These are phyloP conservation scores for Leuctra nigra DNA, from an alignment of 2,888 invertebrate species.

Conservation along the genomic window DNA sequence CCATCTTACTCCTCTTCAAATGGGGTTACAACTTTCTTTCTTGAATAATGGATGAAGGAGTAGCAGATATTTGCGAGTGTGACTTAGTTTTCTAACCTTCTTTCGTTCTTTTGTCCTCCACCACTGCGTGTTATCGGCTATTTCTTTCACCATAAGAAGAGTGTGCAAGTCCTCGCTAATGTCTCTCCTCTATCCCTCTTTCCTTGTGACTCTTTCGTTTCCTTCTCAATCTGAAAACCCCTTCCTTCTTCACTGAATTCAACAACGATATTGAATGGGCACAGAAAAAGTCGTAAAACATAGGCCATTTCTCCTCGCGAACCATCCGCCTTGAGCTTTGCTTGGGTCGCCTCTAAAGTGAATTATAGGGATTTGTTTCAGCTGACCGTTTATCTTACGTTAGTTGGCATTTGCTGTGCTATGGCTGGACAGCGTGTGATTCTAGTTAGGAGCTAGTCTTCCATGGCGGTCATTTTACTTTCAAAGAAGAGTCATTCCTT, in stretches of 20 bases:
- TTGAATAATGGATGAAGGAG: not conserved
- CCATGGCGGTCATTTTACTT: too few species aligned
- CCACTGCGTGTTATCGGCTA: not conserved
- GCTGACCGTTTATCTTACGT: conserved; percentile 3
- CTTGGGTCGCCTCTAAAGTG: not conserved
- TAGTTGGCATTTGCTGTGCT: not conserved
- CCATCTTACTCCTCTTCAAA: not conserved
- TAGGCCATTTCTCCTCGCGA: not conserved
- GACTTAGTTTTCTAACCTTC: not conserved
- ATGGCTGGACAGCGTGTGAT: not conserved
- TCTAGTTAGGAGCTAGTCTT: not conserved
- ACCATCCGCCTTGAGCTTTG: not conserved
- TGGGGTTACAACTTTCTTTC: not conserved
- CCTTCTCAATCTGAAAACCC: not conserved
- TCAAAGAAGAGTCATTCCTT: too few species aligned
- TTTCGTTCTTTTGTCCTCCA: not conserved
- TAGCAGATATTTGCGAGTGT: not conserved
- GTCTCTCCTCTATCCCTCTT: not conserved
- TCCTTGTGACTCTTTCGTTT: not conserved
- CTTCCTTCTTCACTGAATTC: not conserved
- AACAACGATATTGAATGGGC: conserved; percentile 4
- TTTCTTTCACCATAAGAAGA: not conserved
- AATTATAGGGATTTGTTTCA: conserved; percentile 8
- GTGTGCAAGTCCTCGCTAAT: not conserved
- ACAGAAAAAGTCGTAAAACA: conserved; percentile 3